Percentiles rank a stretch among this genome's conserved stretches.
Evolutionary conservation across 2,888 invertebrate genomes (phyloP).

Genomic region (Heliconius charithonia): DNA sequence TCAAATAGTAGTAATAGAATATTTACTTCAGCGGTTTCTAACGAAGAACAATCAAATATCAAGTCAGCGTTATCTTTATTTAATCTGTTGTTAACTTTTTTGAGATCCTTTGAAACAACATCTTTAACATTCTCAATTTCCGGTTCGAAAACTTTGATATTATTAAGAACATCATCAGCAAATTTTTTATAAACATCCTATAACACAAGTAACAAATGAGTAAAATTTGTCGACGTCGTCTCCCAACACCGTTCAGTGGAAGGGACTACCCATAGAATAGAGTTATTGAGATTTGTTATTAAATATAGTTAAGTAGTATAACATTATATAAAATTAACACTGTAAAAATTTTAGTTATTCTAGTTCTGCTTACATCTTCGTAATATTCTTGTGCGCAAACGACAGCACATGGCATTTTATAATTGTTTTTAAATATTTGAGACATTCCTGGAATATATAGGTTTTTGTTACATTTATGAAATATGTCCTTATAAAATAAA

Average conservation of each 20-base stretch:
- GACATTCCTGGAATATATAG: conserved; percentile 69
- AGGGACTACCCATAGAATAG: too few relatives aligned
- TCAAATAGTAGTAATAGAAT: not conserved
- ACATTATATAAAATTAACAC: not conserved
- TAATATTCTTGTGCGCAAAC: conserved; percentile 63
- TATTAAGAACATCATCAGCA: conserved; percentile 72
- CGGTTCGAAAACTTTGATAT: conserved; percentile 72
- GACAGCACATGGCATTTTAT: conserved; percentile 54
- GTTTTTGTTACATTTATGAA: not conserved
- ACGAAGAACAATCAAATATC: conserved; percentile 62
- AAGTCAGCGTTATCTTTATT: conserved; percentile 62
- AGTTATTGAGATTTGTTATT: not conserved
- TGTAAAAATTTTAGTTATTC: not conserved
- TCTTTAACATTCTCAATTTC: conserved; percentile 60
- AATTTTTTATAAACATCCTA: conserved; percentile 75
- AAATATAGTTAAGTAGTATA: not conserved
- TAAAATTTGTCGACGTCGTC: not conserved
- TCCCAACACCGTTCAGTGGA: too few relatives aligned
- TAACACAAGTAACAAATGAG: conserved; percentile 47
- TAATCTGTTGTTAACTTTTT: conserved; percentile 61
- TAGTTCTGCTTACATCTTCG: conserved; percentile 60
- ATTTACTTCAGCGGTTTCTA: conserved; percentile 63
- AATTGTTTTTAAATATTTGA: conserved; percentile 72
- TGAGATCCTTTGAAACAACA: conserved; percentile 55
- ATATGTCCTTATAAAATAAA: not conserved